phyloP scores from a whole-genome alignment of 1,140 invertebrate species.

The Drosophila pseudoobscura region DNA sequence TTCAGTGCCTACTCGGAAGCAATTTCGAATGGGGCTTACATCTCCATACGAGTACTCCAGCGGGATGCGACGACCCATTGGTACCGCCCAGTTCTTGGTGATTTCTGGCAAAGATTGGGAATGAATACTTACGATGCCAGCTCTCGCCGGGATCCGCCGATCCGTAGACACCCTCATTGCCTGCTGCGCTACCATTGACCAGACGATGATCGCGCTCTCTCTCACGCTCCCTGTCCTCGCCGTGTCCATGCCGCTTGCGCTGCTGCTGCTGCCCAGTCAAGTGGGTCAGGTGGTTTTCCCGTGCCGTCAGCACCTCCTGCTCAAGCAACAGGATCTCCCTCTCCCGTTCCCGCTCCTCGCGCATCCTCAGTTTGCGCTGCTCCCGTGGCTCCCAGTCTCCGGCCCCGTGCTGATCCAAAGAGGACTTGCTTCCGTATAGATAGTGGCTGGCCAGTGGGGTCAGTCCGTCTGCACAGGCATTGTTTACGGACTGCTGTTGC shows the following conservation, averaged over 20 bases:
- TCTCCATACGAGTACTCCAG: background rate
- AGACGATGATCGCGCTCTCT: constrained; percentile 58
- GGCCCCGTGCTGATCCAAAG: constrained; percentile 54
- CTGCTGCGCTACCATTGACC: constrained; percentile 40
- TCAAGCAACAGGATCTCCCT: constrained; percentile 60
- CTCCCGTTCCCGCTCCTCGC: constrained; percentile 62
- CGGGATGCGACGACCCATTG: too few relatives aligned
- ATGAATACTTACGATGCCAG: constrained; percentile 84
- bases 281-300: constrained; percentile 55
- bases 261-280: constrained; percentile 44
- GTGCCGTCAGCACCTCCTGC: constrained; percentile 49
- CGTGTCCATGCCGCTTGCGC: constrained; percentile 49
- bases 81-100: too few relatives aligned
- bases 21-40: background rate
- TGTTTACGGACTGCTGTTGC: constrained; percentile 32
- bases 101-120: too few relatives aligned
- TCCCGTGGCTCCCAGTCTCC: constrained; percentile 63
- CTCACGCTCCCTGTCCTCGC: constrained; percentile 39
- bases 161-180: constrained; percentile 29
- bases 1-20: constrained; percentile 4
- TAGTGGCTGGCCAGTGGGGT: constrained; percentile 76
- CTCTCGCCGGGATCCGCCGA: constrained; percentile 86
- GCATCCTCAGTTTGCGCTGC: constrained; percentile 65
- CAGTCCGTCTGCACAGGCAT: constrained; percentile 73
- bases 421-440: constrained; percentile 74